Evolutionary conservation across 2,797 vertebrate genomes (phyloP).

Genomic region (Bovichtus diacanthus): DNA sequence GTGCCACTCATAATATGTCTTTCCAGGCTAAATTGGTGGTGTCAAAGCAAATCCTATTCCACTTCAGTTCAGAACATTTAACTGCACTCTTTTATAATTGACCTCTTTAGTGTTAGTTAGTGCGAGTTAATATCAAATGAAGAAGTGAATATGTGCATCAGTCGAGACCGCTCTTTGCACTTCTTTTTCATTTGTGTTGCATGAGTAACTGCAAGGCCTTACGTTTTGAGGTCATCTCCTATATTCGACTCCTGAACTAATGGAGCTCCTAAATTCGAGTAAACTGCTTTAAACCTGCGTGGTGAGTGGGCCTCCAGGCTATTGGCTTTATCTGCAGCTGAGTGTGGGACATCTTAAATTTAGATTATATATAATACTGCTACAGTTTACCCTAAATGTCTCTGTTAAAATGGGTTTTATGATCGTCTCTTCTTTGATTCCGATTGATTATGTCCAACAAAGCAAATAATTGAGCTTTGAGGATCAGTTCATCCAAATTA

Average conservation of each 20-base stretch:
- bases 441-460: background rate
- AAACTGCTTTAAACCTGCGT: slow-evolving; percentile 4
- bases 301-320: background rate
- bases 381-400: background rate
- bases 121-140: slow-evolving; percentile 24
- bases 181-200: slow-evolving; percentile 27
- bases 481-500: background rate
- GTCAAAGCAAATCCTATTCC: slow-evolving; percentile 18
- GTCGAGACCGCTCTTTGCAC: background rate
- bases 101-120: slow-evolving; percentile 24
- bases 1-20: background rate
- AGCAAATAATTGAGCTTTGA: slow-evolving; percentile 9
- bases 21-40: background rate
- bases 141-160: slow-evolving; percentile 29
- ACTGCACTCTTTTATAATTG: slow-evolving; percentile 25
- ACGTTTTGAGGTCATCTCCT: slow-evolving; percentile 26
- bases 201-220: slow-evolving; percentile 6
- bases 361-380: background rate
- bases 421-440: background rate
- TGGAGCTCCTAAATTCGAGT: background rate
- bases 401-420: background rate
- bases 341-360: background rate
- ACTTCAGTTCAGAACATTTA: slow-evolving; percentile 15
- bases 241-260: background rate
- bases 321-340: background rate